These are phyloP conservation scores for Myripristis jacobus DNA, from an alignment of 2,797 vertebrate species.

Conservation along the genomic window DNA sequence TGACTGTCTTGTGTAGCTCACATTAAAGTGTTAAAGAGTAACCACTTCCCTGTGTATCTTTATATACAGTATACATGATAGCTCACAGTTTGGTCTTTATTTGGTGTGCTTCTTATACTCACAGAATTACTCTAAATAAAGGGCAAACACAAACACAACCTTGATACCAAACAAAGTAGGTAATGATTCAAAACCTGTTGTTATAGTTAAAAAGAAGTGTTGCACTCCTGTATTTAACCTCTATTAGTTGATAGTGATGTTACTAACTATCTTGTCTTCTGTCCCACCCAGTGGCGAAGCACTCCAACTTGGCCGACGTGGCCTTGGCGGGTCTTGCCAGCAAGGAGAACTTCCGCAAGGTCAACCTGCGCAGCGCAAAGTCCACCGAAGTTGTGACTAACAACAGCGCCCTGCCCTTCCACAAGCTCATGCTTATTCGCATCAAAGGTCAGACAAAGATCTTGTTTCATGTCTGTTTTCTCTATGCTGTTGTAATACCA, in stretches of 20 bases:
- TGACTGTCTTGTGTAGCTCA: background rate
- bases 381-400: slow-evolving; percentile 86
- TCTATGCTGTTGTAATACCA: background rate
- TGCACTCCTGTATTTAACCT: background rate
- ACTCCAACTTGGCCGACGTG: slow-evolving; percentile 85
- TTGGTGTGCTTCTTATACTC: no score
- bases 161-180: no score
- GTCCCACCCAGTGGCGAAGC: slow-evolving; percentile 82
- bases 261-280: slow-evolving; percentile 11
- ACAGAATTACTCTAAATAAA: background rate
- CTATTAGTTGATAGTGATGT: slow-evolving; percentile 7
- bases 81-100: background rate
- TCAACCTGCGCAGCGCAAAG: slow-evolving; percentile 84
- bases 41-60: background rate
- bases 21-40: slow-evolving; percentile 3
- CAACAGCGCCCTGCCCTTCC: slow-evolving; percentile 85
- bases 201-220: background rate
- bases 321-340: slow-evolving; percentile 86
- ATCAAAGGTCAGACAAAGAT: slow-evolving; percentile 82
- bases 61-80: background rate
- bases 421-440: slow-evolving; percentile 88
- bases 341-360: slow-evolving; percentile 88
- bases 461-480: background rate
- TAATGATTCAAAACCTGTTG: background rate
- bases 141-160: background rate